phyloP scores from a whole-genome alignment of 2,888 invertebrate species.

The Nudaria mundana region DNA sequence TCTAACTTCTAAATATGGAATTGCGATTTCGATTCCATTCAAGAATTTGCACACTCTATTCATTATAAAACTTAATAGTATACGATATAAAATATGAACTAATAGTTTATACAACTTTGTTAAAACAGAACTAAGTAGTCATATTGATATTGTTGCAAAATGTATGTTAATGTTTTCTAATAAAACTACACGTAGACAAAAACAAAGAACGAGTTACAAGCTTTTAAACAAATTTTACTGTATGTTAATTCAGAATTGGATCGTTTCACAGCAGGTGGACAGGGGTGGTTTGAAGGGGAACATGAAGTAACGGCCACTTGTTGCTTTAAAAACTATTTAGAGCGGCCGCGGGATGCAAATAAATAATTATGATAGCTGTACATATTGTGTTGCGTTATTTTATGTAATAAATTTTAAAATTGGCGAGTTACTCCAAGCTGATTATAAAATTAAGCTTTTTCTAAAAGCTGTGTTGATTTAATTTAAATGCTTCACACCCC shows the following conservation, averaged over 20 bases:
- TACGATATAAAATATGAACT: too few species aligned
- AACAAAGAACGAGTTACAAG: constrained; percentile 29
- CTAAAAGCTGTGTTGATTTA: too few species aligned
- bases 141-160: constrained; percentile 3
- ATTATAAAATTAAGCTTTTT: too few species aligned
- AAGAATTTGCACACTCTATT: too few species aligned
- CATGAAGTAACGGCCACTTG: constrained; percentile 48
- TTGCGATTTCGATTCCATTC: too few species aligned
- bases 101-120: background rate
- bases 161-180: background rate
- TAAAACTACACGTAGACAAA: constrained; percentile 12
- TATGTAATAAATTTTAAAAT: too few species aligned
- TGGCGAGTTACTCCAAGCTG: too few species aligned
- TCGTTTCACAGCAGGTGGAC: constrained; percentile 57
- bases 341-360: constrained; percentile 11
- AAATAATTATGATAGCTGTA: constrained; percentile 41
- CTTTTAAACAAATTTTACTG: constrained; percentile 32
- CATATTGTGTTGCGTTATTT: constrained; percentile 35
- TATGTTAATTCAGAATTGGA: constrained; percentile 36
- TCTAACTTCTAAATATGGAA: too few species aligned
- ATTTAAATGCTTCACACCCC: too few species aligned
- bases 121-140: background rate
- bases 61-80: too few species aligned
- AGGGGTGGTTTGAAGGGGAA: constrained; percentile 47
- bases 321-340: constrained; percentile 43